Base-by-base conservation (phyloP, 2,888 invertebrate genomes). In the Punctoribates punctum region DNA sequence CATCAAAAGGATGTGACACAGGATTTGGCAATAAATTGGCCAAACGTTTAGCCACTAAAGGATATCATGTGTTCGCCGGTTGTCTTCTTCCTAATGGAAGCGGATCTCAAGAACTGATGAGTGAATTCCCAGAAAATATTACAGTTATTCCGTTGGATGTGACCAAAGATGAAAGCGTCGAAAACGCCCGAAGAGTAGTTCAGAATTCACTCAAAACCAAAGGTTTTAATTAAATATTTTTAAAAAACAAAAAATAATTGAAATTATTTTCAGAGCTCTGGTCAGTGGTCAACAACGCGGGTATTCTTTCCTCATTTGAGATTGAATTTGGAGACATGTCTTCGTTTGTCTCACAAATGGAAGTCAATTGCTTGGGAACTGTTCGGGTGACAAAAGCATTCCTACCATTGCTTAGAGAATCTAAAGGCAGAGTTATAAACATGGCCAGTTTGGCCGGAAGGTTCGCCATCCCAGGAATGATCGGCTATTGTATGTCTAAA, bases 221-320 rank as follows among this genome's bases (percentile, higher is more conserved):
- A 23, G 46, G 70, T 70, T 70, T 70, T 2, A 23, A 34, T 65
- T 20, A 17, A 17, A 27, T 11, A 9, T 23, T 60, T 65, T 38
- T 34, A 1, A 8, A 75, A 60, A 38, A 15, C 20, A 72, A 46
- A 48, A 48, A 46, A 34, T 27, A 54, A 70, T 54, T 65, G 48
- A 29, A 57, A 15, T 70, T 27, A n/a, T 27, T 38, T 78, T 0
- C 79, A 85, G 85, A 80, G 46, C 80, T 86, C n/a, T 86, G 85
- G 86, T 85, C 84, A 8, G 79, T 87, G 15, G 85, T 87, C 4
- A 86, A 86, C 82, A 87, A 86, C 81, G 86, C 87, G 3, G 86
- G 86, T 0, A 81, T 86, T 9, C 83, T 84, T 46, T 81, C 81
- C 75, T 82, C 83, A 67, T 85, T 85, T 0, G 85, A 85, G 75